Evolutionary conservation across 2,797 vertebrate genomes (phyloP).

Genomic region (Pelochelys cantorii): DNA sequence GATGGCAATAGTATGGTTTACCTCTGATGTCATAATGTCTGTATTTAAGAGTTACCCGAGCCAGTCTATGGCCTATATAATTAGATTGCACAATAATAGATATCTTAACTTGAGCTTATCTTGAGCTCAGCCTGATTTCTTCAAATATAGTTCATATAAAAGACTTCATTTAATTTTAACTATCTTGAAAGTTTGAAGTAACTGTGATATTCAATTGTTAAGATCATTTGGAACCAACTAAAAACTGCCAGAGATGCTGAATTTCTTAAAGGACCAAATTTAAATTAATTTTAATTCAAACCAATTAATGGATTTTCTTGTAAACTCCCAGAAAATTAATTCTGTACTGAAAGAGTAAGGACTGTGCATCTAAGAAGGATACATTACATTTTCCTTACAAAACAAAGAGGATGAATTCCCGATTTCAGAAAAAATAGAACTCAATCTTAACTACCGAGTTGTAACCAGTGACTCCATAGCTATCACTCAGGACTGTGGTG

Average conservation of each 20-base stretch:
- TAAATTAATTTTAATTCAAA: conserved; percentile 3
- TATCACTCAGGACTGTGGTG: neutral
- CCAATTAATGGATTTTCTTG: neutral
- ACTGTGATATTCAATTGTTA: neutral
- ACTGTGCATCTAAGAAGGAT: neutral
- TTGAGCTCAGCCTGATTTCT: neutral
- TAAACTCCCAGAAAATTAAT: conserved; percentile 30
- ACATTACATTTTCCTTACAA: neutral
- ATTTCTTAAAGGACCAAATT: neutral
- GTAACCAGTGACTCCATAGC: neutral
- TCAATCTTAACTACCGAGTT: conserved; percentile 1
- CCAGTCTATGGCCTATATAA: neutral
- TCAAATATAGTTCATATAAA: neutral
- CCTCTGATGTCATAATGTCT: neutral
- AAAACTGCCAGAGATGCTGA: neutral
- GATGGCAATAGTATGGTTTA: neutral
- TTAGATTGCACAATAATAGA: neutral
- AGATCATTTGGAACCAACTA: neutral
- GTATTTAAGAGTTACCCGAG: neutral
- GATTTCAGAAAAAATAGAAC: neutral
- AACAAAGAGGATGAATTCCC: neutral
- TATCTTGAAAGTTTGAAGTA: neutral
- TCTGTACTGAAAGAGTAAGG: neutral
- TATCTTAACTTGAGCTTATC: neutral
- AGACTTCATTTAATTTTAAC: neutral